These are phyloP conservation scores for Rhynchomys soricoides DNA, from an alignment of 2,113 vertebrate species.

Conservation along the genomic window DNA sequence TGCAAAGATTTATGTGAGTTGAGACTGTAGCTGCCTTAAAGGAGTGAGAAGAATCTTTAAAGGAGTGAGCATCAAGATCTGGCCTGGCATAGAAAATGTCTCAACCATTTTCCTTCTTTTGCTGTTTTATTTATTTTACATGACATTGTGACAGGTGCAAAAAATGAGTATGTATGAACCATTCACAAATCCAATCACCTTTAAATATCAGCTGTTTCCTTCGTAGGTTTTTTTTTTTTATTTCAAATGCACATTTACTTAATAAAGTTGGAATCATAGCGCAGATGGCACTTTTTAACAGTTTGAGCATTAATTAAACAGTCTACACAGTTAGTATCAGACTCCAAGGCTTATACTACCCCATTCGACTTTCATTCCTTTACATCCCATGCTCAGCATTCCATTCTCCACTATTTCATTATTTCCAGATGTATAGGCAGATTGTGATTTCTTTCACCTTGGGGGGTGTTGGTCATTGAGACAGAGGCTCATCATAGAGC, in stretches of 20 bases:
- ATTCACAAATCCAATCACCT: background rate
- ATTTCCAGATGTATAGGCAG: background rate
- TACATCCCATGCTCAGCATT: background rate
- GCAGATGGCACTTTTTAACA: background rate
- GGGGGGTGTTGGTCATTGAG: background rate
- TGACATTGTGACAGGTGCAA: background rate
- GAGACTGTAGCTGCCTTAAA: background rate
- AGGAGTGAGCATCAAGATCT: background rate
- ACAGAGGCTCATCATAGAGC: background rate
- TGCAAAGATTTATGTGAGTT: background rate
- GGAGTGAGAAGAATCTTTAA: background rate
- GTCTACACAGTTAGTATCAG: background rate
- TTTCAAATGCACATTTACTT: background rate
- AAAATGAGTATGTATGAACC: background rate
- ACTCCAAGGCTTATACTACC: background rate
- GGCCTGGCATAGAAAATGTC: background rate
- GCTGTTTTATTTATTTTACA: slow-evolving; percentile 58
- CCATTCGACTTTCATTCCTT: background rate
- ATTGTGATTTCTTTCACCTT: background rate
- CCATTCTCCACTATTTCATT: background rate
- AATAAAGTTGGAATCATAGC: background rate
- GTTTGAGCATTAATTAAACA: slow-evolving; percentile 5
- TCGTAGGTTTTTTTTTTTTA: slow-evolving; percentile 3
- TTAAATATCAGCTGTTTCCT: background rate
- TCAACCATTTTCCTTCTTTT: background rate